These are phyloP conservation scores for Lamellibrachia columna DNA, from an alignment of 2,888 invertebrate genomes.

Conservation along the genomic window DNA sequence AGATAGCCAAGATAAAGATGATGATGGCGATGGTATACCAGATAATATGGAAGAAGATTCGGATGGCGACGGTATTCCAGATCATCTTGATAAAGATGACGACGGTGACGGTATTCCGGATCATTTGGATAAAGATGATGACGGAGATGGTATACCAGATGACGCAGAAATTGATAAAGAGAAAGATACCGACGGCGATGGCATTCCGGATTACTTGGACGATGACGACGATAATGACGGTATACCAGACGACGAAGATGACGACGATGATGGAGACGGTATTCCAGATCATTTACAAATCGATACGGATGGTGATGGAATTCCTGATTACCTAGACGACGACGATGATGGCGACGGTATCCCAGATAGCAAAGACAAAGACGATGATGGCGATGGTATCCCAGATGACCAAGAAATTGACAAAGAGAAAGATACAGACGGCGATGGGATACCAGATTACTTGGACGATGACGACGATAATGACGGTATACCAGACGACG, in stretches of 20 bases:
- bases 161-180: conserved; percentile 42
- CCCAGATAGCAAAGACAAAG: conserved; percentile 48
- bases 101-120: conserved; percentile 44
- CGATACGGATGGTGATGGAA: conserved; percentile 61
- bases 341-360: conserved; percentile 58
- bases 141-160: conserved; percentile 44
- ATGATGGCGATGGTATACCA: conserved; percentile 43
- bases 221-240: conserved; percentile 44
- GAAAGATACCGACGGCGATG: conserved; percentile 40
- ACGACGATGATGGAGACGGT: conserved; percentile 34
- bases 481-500: conserved; percentile 39
- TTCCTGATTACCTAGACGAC: conserved; percentile 53
- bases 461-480: conserved; percentile 36
- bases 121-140: conserved; percentile 40
- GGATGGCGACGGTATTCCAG: conserved; percentile 54
- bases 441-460: conserved; percentile 38
- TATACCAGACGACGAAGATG: conserved; percentile 37
- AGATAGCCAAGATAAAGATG: conserved; percentile 33
- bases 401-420: conserved; percentile 45
- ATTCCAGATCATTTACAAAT: conserved; percentile 47
- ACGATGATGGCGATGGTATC: conserved; percentile 45
- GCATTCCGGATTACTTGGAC: conserved; percentile 33
- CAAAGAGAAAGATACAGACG: conserved; percentile 42
- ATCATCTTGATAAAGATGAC: conserved; percentile 40
- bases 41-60: conserved; percentile 39